Percentiles rank a stretch among this genome's conserved stretches.
phyloP scores from a whole-genome alignment of 2,888 invertebrate species.

The Callyntrura guangdongensis region DNA sequence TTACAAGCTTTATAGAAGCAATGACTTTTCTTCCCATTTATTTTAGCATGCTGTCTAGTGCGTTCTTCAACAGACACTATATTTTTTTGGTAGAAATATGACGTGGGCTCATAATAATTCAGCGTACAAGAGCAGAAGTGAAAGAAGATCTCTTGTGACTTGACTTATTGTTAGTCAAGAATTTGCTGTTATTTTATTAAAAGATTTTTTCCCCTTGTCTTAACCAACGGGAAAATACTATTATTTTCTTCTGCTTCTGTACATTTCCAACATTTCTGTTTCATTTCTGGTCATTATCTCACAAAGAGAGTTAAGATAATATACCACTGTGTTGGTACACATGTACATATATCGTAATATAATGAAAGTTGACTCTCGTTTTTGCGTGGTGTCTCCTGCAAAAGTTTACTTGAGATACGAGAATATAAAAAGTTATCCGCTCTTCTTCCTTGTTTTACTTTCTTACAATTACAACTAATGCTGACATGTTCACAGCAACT shows the following conservation, averaged over 20 bases:
- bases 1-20: neutral
- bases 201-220: constrained; percentile 54
- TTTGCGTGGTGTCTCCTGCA: neutral
- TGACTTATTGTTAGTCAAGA: no score
- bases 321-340: neutral
- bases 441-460: constrained; percentile 64
- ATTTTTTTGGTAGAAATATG: neutral
- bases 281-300: neutral
- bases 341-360: neutral
- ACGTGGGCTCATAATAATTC: neutral
- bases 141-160: constrained; percentile 30
- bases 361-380: neutral
- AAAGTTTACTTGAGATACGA: constrained; percentile 47
- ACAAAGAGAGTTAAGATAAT: constrained; percentile 1
- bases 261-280: no score
- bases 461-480: constrained; percentile 5
- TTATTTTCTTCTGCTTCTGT: neutral
- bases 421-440: no score
- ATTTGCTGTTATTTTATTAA: constrained; percentile 73
- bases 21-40: constrained; percentile 9
- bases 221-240: neutral
- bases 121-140: constrained; percentile 2
- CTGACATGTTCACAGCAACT: constrained; percentile 5
- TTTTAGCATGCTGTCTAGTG: neutral
- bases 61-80: constrained; percentile 1